Evolutionary conservation across 2,888 invertebrate species (phyloP), one percentile per base, ranked within the genome.

Genomic region (Nemotelus nigrinus): DNA sequence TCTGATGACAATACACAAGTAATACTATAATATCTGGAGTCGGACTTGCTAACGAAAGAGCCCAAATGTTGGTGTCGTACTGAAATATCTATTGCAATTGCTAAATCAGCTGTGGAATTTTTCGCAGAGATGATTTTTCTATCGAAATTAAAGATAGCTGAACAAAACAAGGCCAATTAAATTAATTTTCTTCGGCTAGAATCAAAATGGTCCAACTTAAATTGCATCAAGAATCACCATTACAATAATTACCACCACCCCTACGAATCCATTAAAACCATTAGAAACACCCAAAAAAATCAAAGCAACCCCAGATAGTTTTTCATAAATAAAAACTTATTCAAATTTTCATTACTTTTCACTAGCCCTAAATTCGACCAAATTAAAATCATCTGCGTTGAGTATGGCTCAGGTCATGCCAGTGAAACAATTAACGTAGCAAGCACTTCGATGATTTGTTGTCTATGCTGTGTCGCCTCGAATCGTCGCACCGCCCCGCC

Each of bases 331-430:
- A 25, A 25, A 25, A 25, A 25, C 25, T 25, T 25, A 25, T 25
- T 25, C 25, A 25, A 50, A 50, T 50, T 8, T 50, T 8, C 8
- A 50, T 7, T 1, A 8, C 50, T 50, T 8, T 8, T 7, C 5
- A 7, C 50, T 5, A 50, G 8, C 5, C 6, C 8, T 7, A 50
- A 50, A 50, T 50, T 50, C 7, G 45, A 47, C 8, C 65, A 8
- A 44, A 65, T 3, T n/a, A 65, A 41, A 3, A 65, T 65, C 65
- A 45, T 10, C 45, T 7, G 47, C 8, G 3, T 3, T 65, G 47
- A n/a, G 45, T 45, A 47, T 8, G 47, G 65, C 47, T 65, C 44
- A 65, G 65, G 65, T 65, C 65, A 25, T 25, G 45, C 4, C 4
- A n/a, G 45, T 45, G 47, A 65, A 47, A n/a, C n/a, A 7, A n/a